phyloP scores from a whole-genome alignment of 2,113 vertebrate genomes.

The Meles meles region DNA sequence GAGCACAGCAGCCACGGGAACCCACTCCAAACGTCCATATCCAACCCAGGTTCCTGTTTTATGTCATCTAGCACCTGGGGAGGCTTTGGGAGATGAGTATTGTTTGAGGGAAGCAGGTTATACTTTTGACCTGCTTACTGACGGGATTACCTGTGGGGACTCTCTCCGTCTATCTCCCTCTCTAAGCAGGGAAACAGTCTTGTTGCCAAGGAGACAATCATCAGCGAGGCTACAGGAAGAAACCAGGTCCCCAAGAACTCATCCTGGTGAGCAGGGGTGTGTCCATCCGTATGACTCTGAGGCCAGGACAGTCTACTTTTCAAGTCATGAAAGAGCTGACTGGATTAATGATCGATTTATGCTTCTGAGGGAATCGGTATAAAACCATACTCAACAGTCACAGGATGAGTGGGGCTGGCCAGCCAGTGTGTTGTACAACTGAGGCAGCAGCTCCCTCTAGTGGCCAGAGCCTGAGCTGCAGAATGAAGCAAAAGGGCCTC shows the following conservation, averaged over 20 bases:
- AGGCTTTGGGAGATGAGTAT: neutral
- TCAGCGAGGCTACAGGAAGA: neutral
- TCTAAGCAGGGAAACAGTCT: neutral
- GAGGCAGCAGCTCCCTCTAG: slow-evolving; percentile 75
- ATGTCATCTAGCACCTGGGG: neutral
- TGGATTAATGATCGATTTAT: neutral
- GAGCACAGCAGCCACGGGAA: no score
- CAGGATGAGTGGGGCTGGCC: rapidly evolving
- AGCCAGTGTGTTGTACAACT: neutral
- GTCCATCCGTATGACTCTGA: neutral
- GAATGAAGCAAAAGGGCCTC: neutral
- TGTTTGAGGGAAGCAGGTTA: neutral
- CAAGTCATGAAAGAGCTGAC: neutral
- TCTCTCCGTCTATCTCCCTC: neutral
- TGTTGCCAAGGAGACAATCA: neutral
- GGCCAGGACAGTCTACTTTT: neutral
- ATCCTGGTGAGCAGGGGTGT: neutral
- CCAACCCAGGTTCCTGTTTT: neutral
- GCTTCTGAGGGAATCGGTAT: neutral
- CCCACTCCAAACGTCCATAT: rapidly evolving
- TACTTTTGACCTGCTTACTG: neutral
- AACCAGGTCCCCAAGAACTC: neutral
- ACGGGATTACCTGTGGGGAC: neutral
- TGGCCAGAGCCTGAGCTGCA: neutral
- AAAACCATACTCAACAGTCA: neutral